These are phyloP conservation scores for Zeugodacus cucurbitae DNA, from an alignment of 1,140 invertebrate species.

Conservation along the genomic window DNA sequence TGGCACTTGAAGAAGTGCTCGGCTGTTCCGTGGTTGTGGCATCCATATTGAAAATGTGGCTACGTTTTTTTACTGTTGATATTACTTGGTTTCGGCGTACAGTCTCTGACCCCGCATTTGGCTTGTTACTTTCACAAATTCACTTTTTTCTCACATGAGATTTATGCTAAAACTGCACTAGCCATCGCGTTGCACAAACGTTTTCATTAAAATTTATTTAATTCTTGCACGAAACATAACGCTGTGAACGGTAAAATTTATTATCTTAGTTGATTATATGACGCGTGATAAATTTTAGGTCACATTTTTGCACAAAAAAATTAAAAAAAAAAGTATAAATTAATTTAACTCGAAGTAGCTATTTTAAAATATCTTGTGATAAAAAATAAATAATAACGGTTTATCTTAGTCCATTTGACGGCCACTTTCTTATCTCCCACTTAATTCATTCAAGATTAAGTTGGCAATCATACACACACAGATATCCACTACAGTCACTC, in stretches of 20 bases:
- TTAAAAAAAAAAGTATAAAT: background rate
- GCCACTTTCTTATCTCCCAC: conserved; percentile 8
- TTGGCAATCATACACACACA: background rate
- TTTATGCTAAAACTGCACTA: background rate
- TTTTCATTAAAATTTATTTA: background rate
- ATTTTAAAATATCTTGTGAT: background rate
- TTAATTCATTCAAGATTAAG: background rate
- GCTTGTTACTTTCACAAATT: background rate
- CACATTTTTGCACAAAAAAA: background rate
- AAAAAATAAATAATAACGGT: background rate
- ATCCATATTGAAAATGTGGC: background rate
- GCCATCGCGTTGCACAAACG: background rate
- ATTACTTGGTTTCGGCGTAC: background rate
- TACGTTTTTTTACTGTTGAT: background rate
- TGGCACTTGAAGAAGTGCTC: background rate
- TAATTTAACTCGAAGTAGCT: background rate
- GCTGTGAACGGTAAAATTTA: background rate
- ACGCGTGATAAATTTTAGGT: background rate
- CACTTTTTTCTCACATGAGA: background rate
- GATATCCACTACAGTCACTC: background rate
- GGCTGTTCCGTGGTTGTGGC: background rate
- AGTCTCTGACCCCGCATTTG: background rate
- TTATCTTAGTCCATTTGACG: background rate
- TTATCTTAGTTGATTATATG: background rate
- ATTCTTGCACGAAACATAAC: background rate